phyloP scores from a whole-genome alignment of 2,797 vertebrate species.

The Falco peregrinus region DNA sequence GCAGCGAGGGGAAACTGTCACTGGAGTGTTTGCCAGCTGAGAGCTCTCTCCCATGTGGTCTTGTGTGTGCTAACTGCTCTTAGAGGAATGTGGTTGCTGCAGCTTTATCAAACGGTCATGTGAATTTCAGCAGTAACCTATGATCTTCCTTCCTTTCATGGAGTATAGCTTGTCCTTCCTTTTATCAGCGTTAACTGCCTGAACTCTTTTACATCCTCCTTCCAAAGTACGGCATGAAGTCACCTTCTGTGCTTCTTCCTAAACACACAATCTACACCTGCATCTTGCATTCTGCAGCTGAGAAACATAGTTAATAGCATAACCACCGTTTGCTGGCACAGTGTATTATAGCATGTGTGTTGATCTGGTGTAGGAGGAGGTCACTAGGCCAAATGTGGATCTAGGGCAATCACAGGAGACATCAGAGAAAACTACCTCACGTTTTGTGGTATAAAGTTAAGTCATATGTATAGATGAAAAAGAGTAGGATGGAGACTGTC shows the following conservation, averaged over 20 bases:
- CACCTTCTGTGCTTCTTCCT: neutral
- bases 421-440: neutral
- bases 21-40: neutral
- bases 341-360: rapidly evolving
- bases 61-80: neutral
- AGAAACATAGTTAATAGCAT: neutral
- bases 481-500: neutral
- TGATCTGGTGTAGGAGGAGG: neutral
- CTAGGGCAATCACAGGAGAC: neutral
- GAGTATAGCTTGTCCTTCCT: neutral
- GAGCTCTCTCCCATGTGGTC: neutral
- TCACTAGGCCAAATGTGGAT: neutral
- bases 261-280: neutral
- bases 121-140: conserved; percentile 1
- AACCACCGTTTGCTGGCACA: neutral
- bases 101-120: conserved; percentile 27
- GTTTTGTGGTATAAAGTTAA: neutral
- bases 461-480: neutral
- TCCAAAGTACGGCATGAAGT: neutral
- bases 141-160: conserved; percentile 20
- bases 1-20: neutral
- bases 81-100: neutral
- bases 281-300: neutral
- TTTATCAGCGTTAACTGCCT: neutral
- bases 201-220: neutral